Evolutionary conservation across 2,113 vertebrate genomes (phyloP).

Genomic region (Triplophysa dalaica): DNA sequence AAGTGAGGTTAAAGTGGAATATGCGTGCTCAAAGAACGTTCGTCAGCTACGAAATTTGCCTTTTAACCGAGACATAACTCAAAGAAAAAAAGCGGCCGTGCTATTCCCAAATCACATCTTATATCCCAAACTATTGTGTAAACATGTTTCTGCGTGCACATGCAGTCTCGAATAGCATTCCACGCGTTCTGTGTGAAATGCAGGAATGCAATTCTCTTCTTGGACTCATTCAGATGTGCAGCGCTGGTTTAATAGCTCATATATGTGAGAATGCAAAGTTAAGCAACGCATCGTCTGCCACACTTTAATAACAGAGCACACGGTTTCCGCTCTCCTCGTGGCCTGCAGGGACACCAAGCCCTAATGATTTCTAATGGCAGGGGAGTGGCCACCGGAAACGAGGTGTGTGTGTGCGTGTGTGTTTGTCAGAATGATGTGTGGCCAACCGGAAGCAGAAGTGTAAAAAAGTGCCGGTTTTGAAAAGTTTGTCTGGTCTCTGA

Average conservation of each 20-base stretch:
- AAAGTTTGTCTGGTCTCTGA: constrained; percentile 37
- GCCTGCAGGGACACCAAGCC: constrained; percentile 69
- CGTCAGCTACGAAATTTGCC: background rate
- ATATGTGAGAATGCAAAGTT: constrained; percentile 43
- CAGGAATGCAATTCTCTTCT: background rate
- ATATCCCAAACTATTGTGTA: background rate
- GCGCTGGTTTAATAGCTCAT: constrained; percentile 21
- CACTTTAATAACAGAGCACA: constrained; percentile 73
- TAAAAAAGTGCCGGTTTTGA: constrained; percentile 19
- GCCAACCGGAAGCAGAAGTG: constrained; percentile 42
- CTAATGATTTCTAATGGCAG: constrained; percentile 77
- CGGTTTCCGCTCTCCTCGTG: constrained; percentile 69
- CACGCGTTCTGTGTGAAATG: constrained; percentile 17
- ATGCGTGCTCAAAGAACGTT: too few relatives aligned
- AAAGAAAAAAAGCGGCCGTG: background rate
- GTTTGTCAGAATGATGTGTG: constrained; percentile 22
- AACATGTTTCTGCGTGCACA: constrained; percentile 1
- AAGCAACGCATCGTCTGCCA: constrained; percentile 67
- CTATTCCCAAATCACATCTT: background rate
- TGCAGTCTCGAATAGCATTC: constrained; percentile 2
- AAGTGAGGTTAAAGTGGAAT: too few relatives aligned
- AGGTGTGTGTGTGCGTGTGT: constrained; percentile 55
- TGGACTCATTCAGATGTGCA: constrained; percentile 23
- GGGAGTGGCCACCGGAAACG: constrained; percentile 75
- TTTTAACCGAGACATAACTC: background rate